phyloP scores from a whole-genome alignment of 2,113 vertebrate genomes.

The Dendropsophus ebraccatus region DNA sequence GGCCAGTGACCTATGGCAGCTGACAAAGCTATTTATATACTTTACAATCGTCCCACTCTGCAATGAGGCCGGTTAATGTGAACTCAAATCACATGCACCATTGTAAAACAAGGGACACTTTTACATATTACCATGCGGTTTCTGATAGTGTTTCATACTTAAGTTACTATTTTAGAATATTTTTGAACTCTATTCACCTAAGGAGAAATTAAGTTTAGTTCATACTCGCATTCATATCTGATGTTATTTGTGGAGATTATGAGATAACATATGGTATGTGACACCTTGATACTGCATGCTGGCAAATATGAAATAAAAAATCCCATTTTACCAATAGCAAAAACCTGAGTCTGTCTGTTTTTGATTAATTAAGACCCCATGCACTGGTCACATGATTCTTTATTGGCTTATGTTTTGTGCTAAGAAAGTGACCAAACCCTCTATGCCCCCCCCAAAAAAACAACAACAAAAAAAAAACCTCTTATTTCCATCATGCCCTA shows the following conservation, averaged over 20 bases:
- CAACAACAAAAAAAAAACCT: too few species aligned
- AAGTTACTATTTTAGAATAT: neutral
- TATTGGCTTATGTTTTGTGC: too few species aligned
- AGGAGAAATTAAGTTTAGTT: neutral
- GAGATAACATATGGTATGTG: neutral
- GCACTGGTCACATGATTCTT: too few species aligned
- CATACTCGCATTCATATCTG: neutral
- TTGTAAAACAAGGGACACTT: neutral
- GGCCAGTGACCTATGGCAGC: neutral
- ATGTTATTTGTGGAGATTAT: neutral
- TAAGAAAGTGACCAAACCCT: too few species aligned
- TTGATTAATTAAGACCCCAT: too few species aligned
- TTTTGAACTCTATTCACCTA: neutral
- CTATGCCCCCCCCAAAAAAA: too few species aligned
- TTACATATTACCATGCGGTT: neutral
- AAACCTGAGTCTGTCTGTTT: too few species aligned
- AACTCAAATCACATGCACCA: conserved; percentile 6
- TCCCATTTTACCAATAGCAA: too few species aligned
- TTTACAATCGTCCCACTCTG: neutral
- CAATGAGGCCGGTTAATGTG: too few species aligned
- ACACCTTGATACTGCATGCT: neutral
- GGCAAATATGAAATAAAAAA: neutral
- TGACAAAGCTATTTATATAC: neutral
- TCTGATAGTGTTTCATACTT: neutral
- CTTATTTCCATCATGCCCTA: too few species aligned